These are phyloP conservation scores for Hypsopygia costalis DNA, from an alignment of 2,888 invertebrate genomes.

Conservation along the genomic window DNA sequence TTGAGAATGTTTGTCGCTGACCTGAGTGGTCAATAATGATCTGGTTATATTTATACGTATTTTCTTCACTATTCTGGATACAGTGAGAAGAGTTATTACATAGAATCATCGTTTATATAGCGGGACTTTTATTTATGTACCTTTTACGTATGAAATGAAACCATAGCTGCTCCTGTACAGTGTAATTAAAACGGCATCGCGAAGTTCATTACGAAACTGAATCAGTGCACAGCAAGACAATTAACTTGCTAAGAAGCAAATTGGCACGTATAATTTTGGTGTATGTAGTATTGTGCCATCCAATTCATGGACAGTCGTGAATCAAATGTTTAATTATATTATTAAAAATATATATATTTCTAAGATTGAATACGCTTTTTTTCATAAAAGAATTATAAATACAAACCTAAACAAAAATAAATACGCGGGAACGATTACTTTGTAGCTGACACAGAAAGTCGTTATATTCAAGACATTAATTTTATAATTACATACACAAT, in stretches of 20 bases:
- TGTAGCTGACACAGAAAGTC: too few relatives aligned
- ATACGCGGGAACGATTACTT: too few relatives aligned
- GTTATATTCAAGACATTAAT: too few relatives aligned
- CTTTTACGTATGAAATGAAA: not conserved
- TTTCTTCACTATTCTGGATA: slow-evolving; percentile 53
- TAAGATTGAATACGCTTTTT: too few relatives aligned
- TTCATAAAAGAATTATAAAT: too few relatives aligned
- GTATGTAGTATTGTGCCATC: too few relatives aligned
- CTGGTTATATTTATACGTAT: slow-evolving; percentile 63
- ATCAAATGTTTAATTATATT: too few relatives aligned
- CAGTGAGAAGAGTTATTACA: slow-evolving; percentile 28
- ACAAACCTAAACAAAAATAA: too few relatives aligned
- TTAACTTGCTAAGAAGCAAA: slow-evolving; percentile 51
- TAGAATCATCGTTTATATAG: slow-evolving; percentile 16
- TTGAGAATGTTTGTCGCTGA: slow-evolving; percentile 74
- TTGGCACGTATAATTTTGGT: slow-evolving; percentile 41
- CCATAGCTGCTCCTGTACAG: slow-evolving; percentile 27
- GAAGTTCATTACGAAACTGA: slow-evolving; percentile 64
- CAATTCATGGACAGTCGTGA: too few relatives aligned
- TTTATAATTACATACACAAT: too few relatives aligned
- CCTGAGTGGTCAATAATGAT: slow-evolving; percentile 77
- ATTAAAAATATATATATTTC: too few relatives aligned
- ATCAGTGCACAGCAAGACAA: slow-evolving; percentile 61
- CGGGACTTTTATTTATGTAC: not conserved
- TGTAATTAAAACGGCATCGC: slow-evolving; percentile 66